Percentiles rank a stretch among this genome's conserved stretches.
These are phyloP conservation scores for Paramisgurnus dabryanus DNA, from an alignment of 2,113 vertebrate genomes.

Conservation along the genomic window DNA sequence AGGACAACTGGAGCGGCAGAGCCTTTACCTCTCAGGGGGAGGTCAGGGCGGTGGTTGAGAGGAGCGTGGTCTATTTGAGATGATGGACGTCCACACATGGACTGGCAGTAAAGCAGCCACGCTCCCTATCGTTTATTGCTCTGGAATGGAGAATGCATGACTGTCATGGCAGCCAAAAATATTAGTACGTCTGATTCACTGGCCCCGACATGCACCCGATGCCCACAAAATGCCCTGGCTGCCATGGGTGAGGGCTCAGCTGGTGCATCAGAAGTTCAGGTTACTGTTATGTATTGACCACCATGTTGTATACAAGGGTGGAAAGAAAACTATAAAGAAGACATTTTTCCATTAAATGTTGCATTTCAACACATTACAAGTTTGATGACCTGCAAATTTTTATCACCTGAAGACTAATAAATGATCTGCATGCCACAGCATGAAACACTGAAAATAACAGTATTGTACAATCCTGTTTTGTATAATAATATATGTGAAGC, in stretches of 20 bases:
- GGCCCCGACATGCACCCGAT: not conserved
- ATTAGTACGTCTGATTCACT: constrained; percentile 38
- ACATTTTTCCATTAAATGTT: too few species aligned
- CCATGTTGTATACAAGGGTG: not conserved
- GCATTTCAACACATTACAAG: too few species aligned
- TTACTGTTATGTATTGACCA: constrained; percentile 20
- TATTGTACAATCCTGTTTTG: too few species aligned
- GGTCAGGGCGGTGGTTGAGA: constrained; percentile 49
- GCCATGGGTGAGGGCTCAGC: not conserved
- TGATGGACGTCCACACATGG: constrained; percentile 77
- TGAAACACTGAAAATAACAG: too few species aligned
- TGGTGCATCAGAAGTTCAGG: not conserved
- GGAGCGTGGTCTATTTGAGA: constrained; percentile 51
- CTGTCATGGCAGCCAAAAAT: constrained; percentile 39
- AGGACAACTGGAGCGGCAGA: constrained; percentile 54
- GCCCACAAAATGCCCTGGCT: constrained; percentile 1
- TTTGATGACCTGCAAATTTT: too few species aligned
- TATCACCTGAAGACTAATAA: too few species aligned
- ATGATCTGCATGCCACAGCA: too few species aligned
- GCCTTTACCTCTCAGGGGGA: constrained; percentile 57
- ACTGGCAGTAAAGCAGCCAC: constrained; percentile 46
- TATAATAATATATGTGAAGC: too few species aligned
- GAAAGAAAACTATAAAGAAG: not conserved
- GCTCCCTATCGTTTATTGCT: constrained; percentile 60
- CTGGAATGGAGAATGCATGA: constrained; percentile 53